Conservation (phyloP, 1,140 invertebrate genomes). For the Ceratina japonica region DNA sequence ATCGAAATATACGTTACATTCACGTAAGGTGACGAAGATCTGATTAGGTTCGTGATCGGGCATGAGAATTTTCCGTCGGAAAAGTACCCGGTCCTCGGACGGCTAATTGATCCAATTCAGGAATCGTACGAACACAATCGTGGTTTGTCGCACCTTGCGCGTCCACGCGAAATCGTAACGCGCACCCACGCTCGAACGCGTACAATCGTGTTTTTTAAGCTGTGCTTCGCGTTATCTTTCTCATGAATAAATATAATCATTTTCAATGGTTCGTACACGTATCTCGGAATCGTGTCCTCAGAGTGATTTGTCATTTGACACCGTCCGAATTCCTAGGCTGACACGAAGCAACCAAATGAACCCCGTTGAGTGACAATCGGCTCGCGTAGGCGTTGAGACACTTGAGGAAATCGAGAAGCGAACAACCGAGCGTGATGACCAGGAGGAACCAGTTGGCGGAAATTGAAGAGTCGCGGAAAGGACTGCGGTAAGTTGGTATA, state of each 20-base stretch:
- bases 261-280: neutral
- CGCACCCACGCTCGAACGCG: neutral
- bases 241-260: neutral
- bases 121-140: neutral
- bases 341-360: neutral
- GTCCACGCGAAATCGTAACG: neutral
- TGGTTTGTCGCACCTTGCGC: neutral
- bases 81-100: neutral
- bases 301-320: neutral
- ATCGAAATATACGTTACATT: neutral
- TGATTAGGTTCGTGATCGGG: neutral
- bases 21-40: neutral
- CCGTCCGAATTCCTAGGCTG: neutral
- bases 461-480: conserved; percentile 17
- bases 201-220: neutral
- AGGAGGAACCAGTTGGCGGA: conserved; percentile 21
- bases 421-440: conserved; percentile 12
- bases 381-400: neutral
- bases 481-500: conserved; percentile 18
- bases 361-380: neutral
- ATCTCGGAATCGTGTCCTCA: no score
- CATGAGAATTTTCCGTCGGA: neutral
- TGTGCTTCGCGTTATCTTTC: neutral
- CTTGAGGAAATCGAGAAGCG: neutral
- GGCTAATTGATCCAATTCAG: conserved; percentile 7